Evolutionary conservation across 2,113 vertebrate species (phyloP), one percentile per base, ranked within the genome.

Genomic region (Colinus virginianus): DNA sequence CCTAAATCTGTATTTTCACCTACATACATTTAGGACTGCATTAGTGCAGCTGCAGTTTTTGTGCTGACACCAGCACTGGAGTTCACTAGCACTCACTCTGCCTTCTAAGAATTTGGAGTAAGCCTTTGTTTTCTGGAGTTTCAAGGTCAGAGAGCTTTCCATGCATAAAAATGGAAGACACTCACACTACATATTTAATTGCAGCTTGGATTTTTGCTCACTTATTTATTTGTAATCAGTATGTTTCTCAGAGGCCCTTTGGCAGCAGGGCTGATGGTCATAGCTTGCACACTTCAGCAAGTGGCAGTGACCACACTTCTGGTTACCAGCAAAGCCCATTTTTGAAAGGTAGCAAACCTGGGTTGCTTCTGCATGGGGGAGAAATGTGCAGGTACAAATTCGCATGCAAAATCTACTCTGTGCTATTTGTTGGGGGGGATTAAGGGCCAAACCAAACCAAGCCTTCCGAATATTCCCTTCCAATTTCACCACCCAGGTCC

Each of bases 401-500:
- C n/a, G 8, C 43, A 64, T 51, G 14, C 61, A 69, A 89, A 89
- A 59, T 43, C 59, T 13, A 72, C 67, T 59, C 69, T 0, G 0
- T 40, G 53, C 11, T 3, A 55, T 88, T 66, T 28, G 21, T 42
- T 20, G 8, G 62, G 74, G 71, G 9, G 70, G 49, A 28, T 3
- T 25, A 49, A 56, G 62, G 43, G 46, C 6, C 38, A 55, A 72
- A 49, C 18, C 53, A 32, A 64, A 13, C 15, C 45, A 46, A 53
- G 56, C 16, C 28, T 46, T 56, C 22, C 30, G 13, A 85, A 75
- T 6, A 38, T 2, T 64, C 46, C 0, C 28, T 55, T 11, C 1
- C 2, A 7, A 8, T 2, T 19, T 36, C 43, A 12, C 13, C 18
- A 1, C 1, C 20, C 17, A 11, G 18, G 23, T 61, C 45, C 34